Evolutionary conservation across 1,140 invertebrate species (phyloP), one percentile per base, ranked within the genome.

Genomic region (Cecropterus lyciades): DNA sequence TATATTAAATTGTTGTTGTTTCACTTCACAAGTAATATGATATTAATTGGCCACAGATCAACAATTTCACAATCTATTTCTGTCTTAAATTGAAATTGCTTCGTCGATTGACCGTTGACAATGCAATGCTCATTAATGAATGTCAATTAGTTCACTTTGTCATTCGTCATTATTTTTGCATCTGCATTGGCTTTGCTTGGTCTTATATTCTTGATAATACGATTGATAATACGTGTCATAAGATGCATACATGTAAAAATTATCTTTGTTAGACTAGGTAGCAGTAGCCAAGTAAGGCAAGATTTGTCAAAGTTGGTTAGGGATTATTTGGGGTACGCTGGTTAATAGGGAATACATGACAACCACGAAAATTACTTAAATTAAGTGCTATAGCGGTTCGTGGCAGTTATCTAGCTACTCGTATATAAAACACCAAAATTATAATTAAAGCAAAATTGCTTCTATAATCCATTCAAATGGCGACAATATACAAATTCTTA

Each of bases 121-220:
- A 68, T 70, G 43, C 53, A 59, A 51, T 55, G 48, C 64, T 73
- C 68, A 52, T 75, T 67, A 76, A 77, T 74, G 67, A 72, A 73
- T 77, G 75, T 80, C 75, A 75, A 80, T 80, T 80, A 77, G 75
- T 80, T 71, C 46, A 65, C 63, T 62, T 69, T 66, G 70, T 75
- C 65, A 75, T 69, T 37, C 16, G 17, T 55, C 37, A 64, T 13
- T 11, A 30, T 60, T 42, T 51, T 62, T 51, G 27, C 59, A 3
- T 14, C 33, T 48, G 0, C 8, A n/a, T 14, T 10, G 10, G 5
- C 20, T 40, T 49, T 6, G 7, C 14, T n/a, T 10, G 2, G 0
- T 37, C 30, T 60, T 60, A 60, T 48, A 9, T 0, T 4, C 1
- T 1, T 7, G 3, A n/a, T 2, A 16, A 60, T 49, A 60, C 0